Evolutionary conservation across 2,797 vertebrate genomes (phyloP).

Genomic region (Euthynnus affinis): DNA sequence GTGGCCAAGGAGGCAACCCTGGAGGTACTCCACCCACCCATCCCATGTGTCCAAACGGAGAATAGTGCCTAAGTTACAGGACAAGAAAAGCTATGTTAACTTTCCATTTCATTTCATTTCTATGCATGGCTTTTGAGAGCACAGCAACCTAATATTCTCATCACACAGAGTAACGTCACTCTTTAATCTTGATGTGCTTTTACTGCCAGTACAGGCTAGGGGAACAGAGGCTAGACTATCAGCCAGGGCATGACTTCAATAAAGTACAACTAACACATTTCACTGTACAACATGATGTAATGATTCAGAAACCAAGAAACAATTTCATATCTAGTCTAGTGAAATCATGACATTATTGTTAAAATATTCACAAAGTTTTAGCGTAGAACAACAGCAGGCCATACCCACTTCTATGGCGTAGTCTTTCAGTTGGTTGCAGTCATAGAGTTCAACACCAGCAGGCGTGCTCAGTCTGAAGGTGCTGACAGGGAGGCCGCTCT

Average conservation of each 20-base stretch:
- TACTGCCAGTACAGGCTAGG: no score
- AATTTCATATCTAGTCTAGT: neutral
- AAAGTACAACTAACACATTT: no score
- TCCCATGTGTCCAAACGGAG: slow-evolving; percentile 70
- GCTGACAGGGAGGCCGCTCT: slow-evolving; percentile 82
- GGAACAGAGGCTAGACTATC: no score
- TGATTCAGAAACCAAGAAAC: neutral
- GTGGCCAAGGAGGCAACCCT: slow-evolving; percentile 77
- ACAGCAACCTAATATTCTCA: no score
- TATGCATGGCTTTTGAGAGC: no score
- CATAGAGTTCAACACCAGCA: slow-evolving; percentile 81
- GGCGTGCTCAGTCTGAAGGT: slow-evolving; percentile 83
- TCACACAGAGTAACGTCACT: no score
- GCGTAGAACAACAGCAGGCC: neutral
- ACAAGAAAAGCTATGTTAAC: neutral
- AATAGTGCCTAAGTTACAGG: slow-evolving; percentile 38
- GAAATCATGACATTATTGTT: neutral
- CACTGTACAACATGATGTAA: neutral
- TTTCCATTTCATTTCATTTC: no score
- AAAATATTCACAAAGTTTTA: neutral
- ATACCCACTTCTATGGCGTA: slow-evolving; percentile 81
- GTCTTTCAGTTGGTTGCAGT: slow-evolving; percentile 84
- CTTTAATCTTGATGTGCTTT: no score
- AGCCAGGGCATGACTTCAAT: no score
- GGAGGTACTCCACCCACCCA: slow-evolving; percentile 84